Conservation (phyloP, 2,797 vertebrate genomes). For the Monodelphis domestica region DNA sequence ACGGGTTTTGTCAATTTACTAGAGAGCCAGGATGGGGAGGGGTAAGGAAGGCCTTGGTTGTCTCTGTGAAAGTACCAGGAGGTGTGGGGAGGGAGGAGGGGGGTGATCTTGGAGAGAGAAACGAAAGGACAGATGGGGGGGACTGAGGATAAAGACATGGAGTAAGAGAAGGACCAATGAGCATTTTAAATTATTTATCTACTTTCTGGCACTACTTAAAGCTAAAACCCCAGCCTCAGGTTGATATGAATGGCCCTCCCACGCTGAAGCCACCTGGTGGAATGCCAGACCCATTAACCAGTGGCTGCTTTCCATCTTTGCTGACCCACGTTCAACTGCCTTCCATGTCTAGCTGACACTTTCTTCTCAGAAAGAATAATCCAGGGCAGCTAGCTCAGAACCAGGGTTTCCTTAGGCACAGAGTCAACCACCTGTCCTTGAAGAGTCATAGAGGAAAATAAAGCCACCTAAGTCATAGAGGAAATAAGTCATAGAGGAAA, state of each 20-base stretch:
- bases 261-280: not conserved
- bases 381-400: not conserved
- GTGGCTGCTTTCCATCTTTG: not conserved
- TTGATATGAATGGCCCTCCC: not conserved
- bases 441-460: too few species aligned
- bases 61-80: slow-evolving; percentile 13
- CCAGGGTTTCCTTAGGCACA: not conserved
- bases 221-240: not conserved
- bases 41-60: slow-evolving; percentile 13
- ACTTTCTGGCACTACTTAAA: not conserved
- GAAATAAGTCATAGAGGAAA: not conserved
- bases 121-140: not conserved
- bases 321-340: not conserved
- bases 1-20: not conserved
- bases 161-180: not conserved
- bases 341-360: not conserved
- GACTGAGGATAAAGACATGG: not conserved
- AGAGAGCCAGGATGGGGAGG: not conserved
- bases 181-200: not conserved
- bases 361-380: slow-evolving; percentile 1
- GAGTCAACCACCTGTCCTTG: not conserved
- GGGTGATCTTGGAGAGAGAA: not conserved
- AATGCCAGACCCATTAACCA: not conserved
- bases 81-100: not conserved
- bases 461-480: too few species aligned